These are phyloP conservation scores for Anthonomus grandis DNA, from an alignment of 1,140 invertebrate species.

Conservation along the genomic window DNA sequence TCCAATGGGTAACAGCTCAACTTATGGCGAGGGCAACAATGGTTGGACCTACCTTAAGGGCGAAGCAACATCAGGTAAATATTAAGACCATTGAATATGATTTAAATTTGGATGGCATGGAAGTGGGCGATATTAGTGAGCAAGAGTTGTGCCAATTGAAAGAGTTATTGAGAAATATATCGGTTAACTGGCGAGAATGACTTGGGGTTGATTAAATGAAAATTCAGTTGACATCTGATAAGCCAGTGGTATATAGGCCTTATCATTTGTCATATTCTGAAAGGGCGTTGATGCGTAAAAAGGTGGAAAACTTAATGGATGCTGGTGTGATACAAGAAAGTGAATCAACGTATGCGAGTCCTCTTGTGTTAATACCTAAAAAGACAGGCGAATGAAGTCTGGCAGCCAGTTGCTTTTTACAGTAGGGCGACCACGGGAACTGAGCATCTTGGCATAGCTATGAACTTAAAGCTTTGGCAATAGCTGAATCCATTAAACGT, in stretches of 20 bases:
- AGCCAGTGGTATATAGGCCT: slow-evolving; percentile 16
- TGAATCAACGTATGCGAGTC: slow-evolving; percentile 47
- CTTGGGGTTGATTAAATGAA: slow-evolving; percentile 35
- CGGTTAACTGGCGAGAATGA: slow-evolving; percentile 27
- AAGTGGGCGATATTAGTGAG: not conserved
- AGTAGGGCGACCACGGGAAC: slow-evolving; percentile 34
- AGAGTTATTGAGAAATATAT: slow-evolving; percentile 2
- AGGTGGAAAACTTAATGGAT: slow-evolving; percentile 26
- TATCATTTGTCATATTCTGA: slow-evolving; percentile 23
- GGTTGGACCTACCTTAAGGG: too few species aligned
- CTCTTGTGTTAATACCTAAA: slow-evolving; percentile 51
- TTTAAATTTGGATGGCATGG: not conserved
- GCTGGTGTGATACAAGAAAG: slow-evolving; percentile 37
- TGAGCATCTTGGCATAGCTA: slow-evolving; percentile 39
- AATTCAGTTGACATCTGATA: slow-evolving; percentile 30
- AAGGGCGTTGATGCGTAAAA: slow-evolving; percentile 19
- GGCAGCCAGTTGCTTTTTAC: slow-evolving; percentile 36
- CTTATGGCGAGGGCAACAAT: not conserved
- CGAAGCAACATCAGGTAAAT: not conserved
- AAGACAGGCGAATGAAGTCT: slow-evolving; percentile 41
- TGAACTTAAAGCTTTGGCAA: slow-evolving; percentile 38
- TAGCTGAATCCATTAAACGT: slow-evolving; percentile 33
- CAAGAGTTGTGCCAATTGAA: not conserved
- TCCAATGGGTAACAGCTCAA: not conserved
- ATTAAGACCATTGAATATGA: not conserved